Percentiles rank a stretch among this genome's conserved stretches.
Conservation (phyloP, 2,888 invertebrate genomes). For the Epinotia nisella region DNA sequence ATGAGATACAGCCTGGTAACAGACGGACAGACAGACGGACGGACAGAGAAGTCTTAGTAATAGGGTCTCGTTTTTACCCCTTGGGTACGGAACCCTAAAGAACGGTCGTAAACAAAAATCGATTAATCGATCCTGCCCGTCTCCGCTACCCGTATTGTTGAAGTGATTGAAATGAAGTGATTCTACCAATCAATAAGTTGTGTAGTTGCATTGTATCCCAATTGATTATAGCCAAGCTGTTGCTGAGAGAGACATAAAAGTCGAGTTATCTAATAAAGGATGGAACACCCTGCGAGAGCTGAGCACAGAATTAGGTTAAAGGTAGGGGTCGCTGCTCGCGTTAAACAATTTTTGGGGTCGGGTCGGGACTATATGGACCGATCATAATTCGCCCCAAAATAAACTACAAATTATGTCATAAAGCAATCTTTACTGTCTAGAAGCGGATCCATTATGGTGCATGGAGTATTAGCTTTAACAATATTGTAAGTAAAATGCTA, state of each 20-base stretch:
- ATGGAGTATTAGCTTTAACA: conserved; percentile 15
- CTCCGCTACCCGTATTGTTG: conserved; percentile 50
- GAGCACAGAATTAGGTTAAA: conserved; percentile 72
- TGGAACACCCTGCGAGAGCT: conserved; percentile 66
- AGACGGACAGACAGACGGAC: too few species aligned
- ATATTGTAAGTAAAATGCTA: neutral
- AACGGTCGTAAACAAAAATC: conserved; percentile 1
- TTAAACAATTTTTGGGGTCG: conserved; percentile 69
- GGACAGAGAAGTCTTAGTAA: too few species aligned
- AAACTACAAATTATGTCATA: conserved; percentile 64
- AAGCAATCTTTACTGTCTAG: conserved; percentile 54
- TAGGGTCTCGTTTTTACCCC: too few species aligned
- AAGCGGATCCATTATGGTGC: conserved; percentile 29
- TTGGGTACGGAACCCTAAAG: too few species aligned
- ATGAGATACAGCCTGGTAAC: too few species aligned
- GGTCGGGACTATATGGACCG: conserved; percentile 67
- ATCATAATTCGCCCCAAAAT: conserved; percentile 69
- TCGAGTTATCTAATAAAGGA: conserved; percentile 68
- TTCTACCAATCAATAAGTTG: conserved; percentile 53
- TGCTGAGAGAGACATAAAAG: conserved; percentile 53
- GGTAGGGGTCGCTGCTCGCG: conserved; percentile 65
- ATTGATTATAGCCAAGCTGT: conserved; percentile 54
- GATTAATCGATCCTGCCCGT: conserved; percentile 29
- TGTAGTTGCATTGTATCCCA: conserved; percentile 53
- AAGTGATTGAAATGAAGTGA: conserved; percentile 52